phyloP scores from a whole-genome alignment of 2,113 vertebrate species.

The Oenanthe oenanthe region DNA sequence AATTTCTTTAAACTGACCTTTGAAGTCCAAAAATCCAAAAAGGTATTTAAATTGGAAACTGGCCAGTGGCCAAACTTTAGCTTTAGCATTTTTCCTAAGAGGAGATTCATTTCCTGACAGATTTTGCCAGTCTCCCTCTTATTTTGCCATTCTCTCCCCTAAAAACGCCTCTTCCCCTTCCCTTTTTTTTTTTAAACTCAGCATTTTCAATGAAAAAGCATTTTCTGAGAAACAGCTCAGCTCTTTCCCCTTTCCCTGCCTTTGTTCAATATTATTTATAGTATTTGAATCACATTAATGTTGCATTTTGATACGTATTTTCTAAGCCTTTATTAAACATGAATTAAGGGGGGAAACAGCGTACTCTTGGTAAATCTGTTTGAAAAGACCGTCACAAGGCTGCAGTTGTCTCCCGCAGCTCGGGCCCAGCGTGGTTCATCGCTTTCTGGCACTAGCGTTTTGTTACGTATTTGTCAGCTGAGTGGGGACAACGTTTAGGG shows the following conservation, averaged over 20 bases:
- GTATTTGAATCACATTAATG: fast-evolving
- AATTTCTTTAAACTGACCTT: background rate
- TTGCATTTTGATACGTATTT: background rate
- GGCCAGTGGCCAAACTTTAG: fast-evolving
- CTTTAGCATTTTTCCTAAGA: background rate
- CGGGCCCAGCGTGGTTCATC: fast-evolving
- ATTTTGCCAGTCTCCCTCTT: no score
- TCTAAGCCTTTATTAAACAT: background rate
- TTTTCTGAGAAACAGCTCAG: background rate
- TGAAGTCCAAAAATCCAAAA: background rate
- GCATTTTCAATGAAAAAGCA: background rate
- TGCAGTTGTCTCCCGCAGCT: fast-evolving
- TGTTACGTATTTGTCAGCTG: fast-evolving
- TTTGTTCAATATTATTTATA: background rate
- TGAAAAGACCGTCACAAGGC: fast-evolving
- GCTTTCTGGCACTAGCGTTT: fast-evolving
- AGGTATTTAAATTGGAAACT: background rate
- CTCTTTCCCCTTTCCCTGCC: background rate
- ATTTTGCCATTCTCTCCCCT: background rate
- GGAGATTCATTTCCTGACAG: background rate
- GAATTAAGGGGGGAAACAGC: fast-evolving
- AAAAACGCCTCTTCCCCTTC: background rate
- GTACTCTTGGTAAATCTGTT: fast-evolving
- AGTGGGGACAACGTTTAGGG: fast-evolving
- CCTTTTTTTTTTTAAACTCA: background rate